Evolutionary conservation across 2,113 vertebrate species (phyloP), one percentile per base, ranked within the genome.

Genomic region (Oncorhynchus nerka): DNA sequence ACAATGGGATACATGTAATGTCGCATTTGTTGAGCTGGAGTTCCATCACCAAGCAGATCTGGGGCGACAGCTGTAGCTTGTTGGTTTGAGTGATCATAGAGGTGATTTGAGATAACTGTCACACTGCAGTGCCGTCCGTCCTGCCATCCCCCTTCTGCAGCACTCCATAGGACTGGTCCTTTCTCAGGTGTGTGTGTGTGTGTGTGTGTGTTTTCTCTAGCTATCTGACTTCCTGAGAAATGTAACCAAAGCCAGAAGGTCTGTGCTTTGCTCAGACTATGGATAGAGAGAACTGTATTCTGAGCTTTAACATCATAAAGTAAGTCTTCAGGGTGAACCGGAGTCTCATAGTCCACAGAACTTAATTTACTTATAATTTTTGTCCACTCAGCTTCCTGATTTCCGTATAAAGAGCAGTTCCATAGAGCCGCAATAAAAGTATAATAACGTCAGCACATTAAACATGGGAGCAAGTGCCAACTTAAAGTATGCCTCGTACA

Each of bases 311-410:
- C 59, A 5, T 55, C 51, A 55, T 5, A 19, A 55, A 55, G 39
- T 11, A 12, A 45, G 79, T 86, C 78, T 77, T 80, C 70, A 76
- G 66, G 69, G 85, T 77, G 51, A 55, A 19, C 75, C 57, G 34
- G 19, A 77, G 80, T 79, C 75, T 34, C 74, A 70, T 84, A 65
- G 70, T 85, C 82, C 51, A 84, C 83, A 80, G 72, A 55, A 55
- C 51, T 55, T 55, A 0, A 55, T 55, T 55, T 55, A 55, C 16
- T 55, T 19, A 19, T 5, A 15, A 55, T 55, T 19, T 19, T 19
- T 0, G 51, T 55, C 51, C 51, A 55, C 51, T 55, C n/a, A 62
- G 59, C 9, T 22, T 22, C 59, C 59, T 62, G n/a, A 62, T 22
- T n/a, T 62, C 13, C n/a, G 24, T 24, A 62, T 45, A 45, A 13